These are phyloP conservation scores for Orthosia cruda DNA, from an alignment of 2,888 invertebrate genomes.

Conservation along the genomic window DNA sequence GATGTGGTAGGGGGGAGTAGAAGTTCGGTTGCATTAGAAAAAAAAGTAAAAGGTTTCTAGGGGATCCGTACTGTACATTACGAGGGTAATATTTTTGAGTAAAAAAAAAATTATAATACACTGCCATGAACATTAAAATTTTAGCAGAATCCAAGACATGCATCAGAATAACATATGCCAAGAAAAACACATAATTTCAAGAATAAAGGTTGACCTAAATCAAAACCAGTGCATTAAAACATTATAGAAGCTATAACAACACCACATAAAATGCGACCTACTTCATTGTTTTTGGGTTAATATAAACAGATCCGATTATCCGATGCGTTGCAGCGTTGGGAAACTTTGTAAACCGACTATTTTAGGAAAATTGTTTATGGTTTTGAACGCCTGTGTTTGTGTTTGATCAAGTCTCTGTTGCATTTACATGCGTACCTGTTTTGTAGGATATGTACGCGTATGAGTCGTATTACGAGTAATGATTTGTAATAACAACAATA, in stretches of 20 bases:
- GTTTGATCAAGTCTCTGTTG: constrained; percentile 21
- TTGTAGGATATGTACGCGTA: background rate
- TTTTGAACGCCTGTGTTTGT: background rate
- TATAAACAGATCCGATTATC: constrained; percentile 47
- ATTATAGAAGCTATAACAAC: constrained; percentile 26
- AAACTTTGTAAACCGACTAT: constrained; percentile 52
- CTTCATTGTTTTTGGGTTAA: constrained; percentile 61
- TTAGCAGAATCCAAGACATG: constrained; percentile 5
- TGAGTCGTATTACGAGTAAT: constrained; percentile 17
- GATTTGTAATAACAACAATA: constrained; percentile 25
- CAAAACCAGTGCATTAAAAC: constrained; percentile 47
- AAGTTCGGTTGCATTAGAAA: background rate
- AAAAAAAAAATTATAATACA: background rate
- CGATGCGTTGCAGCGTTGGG: constrained; percentile 42
- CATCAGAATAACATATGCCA: constrained; percentile 8
- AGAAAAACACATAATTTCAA: constrained; percentile 18
- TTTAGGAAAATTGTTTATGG: constrained; percentile 45
- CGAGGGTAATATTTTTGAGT: background rate
- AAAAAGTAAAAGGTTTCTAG: too few relatives aligned
- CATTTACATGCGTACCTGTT: background rate
- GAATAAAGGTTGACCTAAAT: constrained; percentile 42
- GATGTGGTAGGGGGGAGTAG: constrained; percentile 3
- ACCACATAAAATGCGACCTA: constrained; percentile 57
- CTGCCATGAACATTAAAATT: constrained; percentile 7
- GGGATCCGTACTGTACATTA: background rate